Evolutionary conservation across 2,797 vertebrate genomes (phyloP).

Genomic region (Poecilia wingei): DNA sequence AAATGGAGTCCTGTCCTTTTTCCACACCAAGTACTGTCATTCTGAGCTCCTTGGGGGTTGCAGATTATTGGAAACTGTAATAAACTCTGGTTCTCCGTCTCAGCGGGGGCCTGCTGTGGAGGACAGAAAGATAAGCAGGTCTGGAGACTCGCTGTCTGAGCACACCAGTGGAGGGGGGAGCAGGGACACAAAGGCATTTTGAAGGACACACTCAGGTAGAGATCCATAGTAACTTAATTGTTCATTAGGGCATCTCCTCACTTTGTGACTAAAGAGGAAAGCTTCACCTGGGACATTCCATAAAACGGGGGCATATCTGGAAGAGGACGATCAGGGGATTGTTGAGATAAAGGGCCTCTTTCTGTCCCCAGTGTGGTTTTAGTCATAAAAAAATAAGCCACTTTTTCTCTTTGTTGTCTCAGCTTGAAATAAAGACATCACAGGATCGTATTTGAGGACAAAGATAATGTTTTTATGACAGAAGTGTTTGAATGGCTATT

Average conservation of each 20-base stretch:
- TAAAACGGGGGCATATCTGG: conserved; percentile 19
- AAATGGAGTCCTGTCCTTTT: conserved; percentile 14
- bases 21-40: conserved; percentile 43
- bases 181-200: conserved; percentile 63
- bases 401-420: conserved; percentile 40
- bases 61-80: conserved; percentile 72
- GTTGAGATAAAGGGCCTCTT: conserved; percentile 31
- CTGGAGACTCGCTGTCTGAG: conserved; percentile 72
- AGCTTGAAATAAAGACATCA: conserved; percentile 34
- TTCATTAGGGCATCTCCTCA: conserved; percentile 28
- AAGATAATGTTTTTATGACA: conserved; percentile 39
- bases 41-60: conserved; percentile 54
- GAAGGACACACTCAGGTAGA: conserved; percentile 63
- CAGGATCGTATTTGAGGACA: conserved; percentile 30
- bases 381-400: conserved; percentile 45
- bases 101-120: conserved; percentile 67
- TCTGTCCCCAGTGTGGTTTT: conserved; percentile 18
- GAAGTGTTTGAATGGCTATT: conserved; percentile 12
- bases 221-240: conserved; percentile 65
- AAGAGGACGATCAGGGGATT: conserved; percentile 10
- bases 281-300: conserved; percentile 27
- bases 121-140: conserved; percentile 72
- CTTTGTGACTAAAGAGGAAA: conserved; percentile 9
- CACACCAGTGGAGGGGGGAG: conserved; percentile 40
- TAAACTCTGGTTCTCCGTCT: conserved; percentile 71